Percentiles rank a stretch among this genome's conserved stretches.
Evolutionary conservation across 2,113 vertebrate species (phyloP).

Genomic region (Pantherophis guttatus): DNA sequence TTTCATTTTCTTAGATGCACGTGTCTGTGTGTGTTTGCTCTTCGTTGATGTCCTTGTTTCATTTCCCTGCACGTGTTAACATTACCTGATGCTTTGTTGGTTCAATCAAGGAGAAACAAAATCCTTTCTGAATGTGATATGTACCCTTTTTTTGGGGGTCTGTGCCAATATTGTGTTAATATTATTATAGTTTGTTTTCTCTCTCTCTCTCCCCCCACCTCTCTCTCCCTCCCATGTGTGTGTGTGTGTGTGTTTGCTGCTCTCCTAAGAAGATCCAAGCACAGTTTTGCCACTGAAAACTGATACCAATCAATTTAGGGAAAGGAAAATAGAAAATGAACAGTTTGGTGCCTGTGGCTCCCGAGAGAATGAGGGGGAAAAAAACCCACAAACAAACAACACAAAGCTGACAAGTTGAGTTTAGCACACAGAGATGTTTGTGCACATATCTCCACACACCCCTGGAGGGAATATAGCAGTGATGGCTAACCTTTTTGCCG

Average conservation of each 20-base stretch:
- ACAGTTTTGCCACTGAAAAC: not conserved
- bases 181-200: not conserved
- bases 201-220: too few species aligned
- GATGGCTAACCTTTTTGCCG: too few species aligned
- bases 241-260: not conserved
- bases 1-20: not conserved
- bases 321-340: not conserved
- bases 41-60: not conserved
- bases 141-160: not conserved
- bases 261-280: not conserved
- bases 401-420: not conserved
- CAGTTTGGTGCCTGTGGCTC: not conserved
- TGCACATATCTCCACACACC: not conserved
- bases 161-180: not conserved
- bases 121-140: not conserved
- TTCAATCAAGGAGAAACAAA: fast-evolving
- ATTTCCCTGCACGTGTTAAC: not conserved
- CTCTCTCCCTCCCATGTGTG: too few species aligned
- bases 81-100: not conserved
- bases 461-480: not conserved
- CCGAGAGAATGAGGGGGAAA: not conserved
- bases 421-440: not conserved
- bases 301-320: not conserved
- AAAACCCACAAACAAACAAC: not conserved
- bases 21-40: not conserved